Evolutionary conservation across 2,797 vertebrate species (phyloP).

Genomic region (Helicolenus hilgendorfi): DNA sequence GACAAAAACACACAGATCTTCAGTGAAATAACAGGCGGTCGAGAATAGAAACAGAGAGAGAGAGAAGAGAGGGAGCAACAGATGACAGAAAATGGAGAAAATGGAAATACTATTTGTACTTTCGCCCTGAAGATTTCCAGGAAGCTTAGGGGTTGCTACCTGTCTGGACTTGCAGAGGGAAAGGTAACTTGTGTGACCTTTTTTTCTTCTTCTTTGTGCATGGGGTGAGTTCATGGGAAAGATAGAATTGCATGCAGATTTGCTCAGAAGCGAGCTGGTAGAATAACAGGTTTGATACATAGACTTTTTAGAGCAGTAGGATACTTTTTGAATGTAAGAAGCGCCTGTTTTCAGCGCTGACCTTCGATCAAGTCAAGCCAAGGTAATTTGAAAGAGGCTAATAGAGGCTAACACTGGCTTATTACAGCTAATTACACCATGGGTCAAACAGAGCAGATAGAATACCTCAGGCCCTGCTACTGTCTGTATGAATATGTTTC

Average conservation of each 20-base stretch:
- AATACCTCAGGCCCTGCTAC: neutral
- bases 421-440: conserved; percentile 32
- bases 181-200: conserved; percentile 74
- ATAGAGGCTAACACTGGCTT: conserved; percentile 19
- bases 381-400: conserved; percentile 45
- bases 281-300: conserved; percentile 53
- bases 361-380: conserved; percentile 55
- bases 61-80: conserved; percentile 17
- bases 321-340: conserved; percentile 23
- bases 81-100: conserved; percentile 66
- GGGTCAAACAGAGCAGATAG: neutral
- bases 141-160: conserved; percentile 82
- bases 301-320: neutral
- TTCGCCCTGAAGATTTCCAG: conserved; percentile 82
- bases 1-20: conserved; percentile 33
- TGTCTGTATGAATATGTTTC: neutral
- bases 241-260: conserved; percentile 2
- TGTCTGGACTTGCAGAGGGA: conserved; percentile 83
- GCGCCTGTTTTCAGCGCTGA: conserved; percentile 9
- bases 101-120: conserved; percentile 37
- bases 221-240: conserved; percentile 22
- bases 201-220: neutral
- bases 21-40: neutral
- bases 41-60: conserved; percentile 1
- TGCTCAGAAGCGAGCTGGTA: conserved; percentile 5